phyloP scores from a whole-genome alignment of 2,888 invertebrate species.

The Tanypteryx hageni region DNA sequence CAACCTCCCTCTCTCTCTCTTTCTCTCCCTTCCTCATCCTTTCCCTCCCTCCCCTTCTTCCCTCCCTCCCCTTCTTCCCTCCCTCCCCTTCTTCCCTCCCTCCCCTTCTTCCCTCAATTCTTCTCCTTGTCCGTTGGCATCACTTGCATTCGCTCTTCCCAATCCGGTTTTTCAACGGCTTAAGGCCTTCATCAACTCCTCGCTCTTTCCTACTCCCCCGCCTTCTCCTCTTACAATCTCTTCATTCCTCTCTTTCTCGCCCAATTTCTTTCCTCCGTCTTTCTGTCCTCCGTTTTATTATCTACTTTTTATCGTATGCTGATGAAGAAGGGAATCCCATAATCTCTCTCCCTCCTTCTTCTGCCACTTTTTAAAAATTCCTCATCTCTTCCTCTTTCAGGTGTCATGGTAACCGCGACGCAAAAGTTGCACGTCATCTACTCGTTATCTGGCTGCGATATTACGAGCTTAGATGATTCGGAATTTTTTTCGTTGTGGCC shows the following conservation, averaged over 20 bases:
- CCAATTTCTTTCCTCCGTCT: neutral
- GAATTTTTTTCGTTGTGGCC: neutral
- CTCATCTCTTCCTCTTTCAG: neutral
- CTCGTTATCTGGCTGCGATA: neutral
- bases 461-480: too few relatives aligned
- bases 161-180: conserved; percentile 10
- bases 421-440: neutral
- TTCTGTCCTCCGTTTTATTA: neutral
- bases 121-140: neutral
- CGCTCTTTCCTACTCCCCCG: neutral
- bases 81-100: too few relatives aligned
- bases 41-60: too few relatives aligned
- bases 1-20: too few relatives aligned
- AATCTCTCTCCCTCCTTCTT: too few relatives aligned
- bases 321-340: too few relatives aligned
- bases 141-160: neutral
- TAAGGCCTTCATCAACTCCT: neutral
- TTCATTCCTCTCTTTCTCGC: neutral
- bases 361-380: neutral
- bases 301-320: too few relatives aligned
- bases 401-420: conserved; percentile 17
- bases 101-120: too few relatives aligned
- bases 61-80: too few relatives aligned
- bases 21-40: too few relatives aligned
- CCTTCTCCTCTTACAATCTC: neutral